Evolutionary conservation across 2,888 invertebrate genomes (phyloP).

Genomic region (Andrena dorsata): DNA sequence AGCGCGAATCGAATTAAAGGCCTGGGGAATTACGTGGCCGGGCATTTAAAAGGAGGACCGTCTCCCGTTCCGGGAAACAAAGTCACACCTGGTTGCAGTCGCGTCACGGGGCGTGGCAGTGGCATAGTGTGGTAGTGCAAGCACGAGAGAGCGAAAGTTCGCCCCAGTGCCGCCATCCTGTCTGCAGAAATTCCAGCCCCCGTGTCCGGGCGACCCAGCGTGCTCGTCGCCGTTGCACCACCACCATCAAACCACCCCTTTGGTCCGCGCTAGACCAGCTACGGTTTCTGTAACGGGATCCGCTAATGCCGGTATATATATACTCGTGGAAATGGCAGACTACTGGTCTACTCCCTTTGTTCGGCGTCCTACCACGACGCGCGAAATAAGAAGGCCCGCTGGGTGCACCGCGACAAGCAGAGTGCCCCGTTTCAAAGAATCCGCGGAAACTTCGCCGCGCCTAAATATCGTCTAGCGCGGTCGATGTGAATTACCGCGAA

Average conservation of each 20-base stretch:
- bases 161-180: slow-evolving; percentile 79
- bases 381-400: neutral
- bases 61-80: slow-evolving; percentile 5
- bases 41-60: slow-evolving; percentile 36
- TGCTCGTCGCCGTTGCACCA: slow-evolving; percentile 40
- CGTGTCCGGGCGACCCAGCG: slow-evolving; percentile 65
- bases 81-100: slow-evolving; percentile 50
- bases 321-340: slow-evolving; percentile 5
- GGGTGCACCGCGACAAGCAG: neutral
- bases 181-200: slow-evolving; percentile 75
- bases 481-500: too few species aligned
- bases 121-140: slow-evolving; percentile 69
- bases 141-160: slow-evolving; percentile 80
- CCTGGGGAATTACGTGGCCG: slow-evolving; percentile 5
- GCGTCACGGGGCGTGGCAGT: slow-evolving; percentile 67
- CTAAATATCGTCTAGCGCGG: too few species aligned
- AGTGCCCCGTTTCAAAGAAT: neutral
- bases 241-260: slow-evolving; percentile 12
- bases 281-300: slow-evolving; percentile 53
- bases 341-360: slow-evolving; percentile 22
- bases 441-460: too few species aligned
- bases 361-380: neutral
- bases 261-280: slow-evolving; percentile 28
- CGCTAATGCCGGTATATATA: slow-evolving; percentile 32
- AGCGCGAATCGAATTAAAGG: slow-evolving; percentile 34